Conservation (phyloP, 2,888 invertebrate species). For the Cryptosula pallasiana region DNA sequence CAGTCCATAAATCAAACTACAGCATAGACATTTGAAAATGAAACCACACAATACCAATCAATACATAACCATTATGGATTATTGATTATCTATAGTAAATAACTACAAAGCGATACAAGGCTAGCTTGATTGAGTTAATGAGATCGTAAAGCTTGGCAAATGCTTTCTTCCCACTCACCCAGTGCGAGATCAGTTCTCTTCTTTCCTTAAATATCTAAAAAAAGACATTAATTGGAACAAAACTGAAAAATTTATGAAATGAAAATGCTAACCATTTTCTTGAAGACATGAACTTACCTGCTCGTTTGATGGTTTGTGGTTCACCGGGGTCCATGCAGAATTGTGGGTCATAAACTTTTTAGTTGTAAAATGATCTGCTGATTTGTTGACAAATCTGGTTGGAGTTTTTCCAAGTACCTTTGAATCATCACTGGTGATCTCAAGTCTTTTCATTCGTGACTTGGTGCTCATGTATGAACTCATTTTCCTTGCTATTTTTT, state of each 20-base stretch:
- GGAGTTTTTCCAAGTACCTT: slow-evolving; percentile 43
- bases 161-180: slow-evolving; percentile 48
- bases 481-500: no score
- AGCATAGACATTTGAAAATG: no score
- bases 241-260: no score
- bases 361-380: slow-evolving; percentile 36
- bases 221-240: no score
- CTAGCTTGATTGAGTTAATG: no score
- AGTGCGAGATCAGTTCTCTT: slow-evolving; percentile 45
- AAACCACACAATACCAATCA: no score
- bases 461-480: slow-evolving; percentile 17
- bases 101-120: no score
- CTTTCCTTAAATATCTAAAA: slow-evolving; percentile 49
- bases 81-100: no score
- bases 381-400: slow-evolving; percentile 35
- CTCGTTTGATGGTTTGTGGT: slow-evolving; percentile 48
- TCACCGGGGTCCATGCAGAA: slow-evolving; percentile 50
- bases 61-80: no score
- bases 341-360: slow-evolving; percentile 44
- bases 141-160: no score
- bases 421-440: slow-evolving; percentile 38
- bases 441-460: slow-evolving; percentile 28
- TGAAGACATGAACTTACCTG: no score
- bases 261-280: no score
- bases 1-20: slow-evolving; percentile 53